Percentiles rank a stretch among this genome's conserved stretches.
phyloP scores from a whole-genome alignment of 2,888 invertebrate species.

The Limulus polyphemus region DNA sequence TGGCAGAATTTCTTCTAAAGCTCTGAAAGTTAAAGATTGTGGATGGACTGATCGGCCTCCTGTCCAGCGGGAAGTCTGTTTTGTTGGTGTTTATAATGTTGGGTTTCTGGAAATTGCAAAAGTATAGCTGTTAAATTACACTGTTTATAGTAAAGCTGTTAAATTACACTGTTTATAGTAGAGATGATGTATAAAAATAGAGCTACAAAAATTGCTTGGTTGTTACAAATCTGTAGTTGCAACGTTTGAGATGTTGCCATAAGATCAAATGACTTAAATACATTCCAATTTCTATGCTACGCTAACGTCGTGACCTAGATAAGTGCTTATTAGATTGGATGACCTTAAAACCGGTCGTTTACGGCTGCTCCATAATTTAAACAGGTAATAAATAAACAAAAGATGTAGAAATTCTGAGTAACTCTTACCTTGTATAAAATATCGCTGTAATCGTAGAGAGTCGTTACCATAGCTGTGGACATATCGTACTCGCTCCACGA shows the following conservation, averaged over 20 bases:
- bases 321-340: too few species aligned
- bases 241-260: too few species aligned
- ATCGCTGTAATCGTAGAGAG: conserved; percentile 3
- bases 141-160: not conserved
- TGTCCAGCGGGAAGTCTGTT: conserved; percentile 19
- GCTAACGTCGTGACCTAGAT: too few species aligned
- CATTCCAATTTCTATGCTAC: too few species aligned
- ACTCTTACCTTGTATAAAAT: conserved; percentile 4
- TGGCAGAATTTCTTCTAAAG: too few species aligned
- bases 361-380: too few species aligned
- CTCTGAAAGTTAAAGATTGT: too few species aligned
- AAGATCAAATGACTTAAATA: too few species aligned
- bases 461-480: conserved; percentile 6
- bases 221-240: too few species aligned
- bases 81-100: conserved; percentile 11
- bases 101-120: conserved; percentile 1
- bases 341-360: too few species aligned
- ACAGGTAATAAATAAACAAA: too few species aligned
- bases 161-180: too few species aligned
- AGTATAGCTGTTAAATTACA: not conserved
- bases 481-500: not conserved
- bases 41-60: conserved; percentile 6
- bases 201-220: not conserved
- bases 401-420: not conserved
- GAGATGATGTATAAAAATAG: not conserved